phyloP scores from a whole-genome alignment of 2,888 invertebrate species.

The Harpagoxenus sublaevis region DNA sequence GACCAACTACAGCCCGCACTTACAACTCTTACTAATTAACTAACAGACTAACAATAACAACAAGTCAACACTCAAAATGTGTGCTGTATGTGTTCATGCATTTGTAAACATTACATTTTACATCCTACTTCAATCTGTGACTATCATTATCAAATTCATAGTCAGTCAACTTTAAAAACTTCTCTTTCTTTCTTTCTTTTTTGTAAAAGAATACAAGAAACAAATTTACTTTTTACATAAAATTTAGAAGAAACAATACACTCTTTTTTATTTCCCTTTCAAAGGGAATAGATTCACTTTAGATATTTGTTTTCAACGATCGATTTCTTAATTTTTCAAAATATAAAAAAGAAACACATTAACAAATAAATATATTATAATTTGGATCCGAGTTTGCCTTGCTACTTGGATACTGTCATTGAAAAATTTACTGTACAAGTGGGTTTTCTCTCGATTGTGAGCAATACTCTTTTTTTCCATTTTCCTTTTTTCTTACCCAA shows the following conservation, averaged over 20 bases:
- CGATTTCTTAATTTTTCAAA: slow-evolving; percentile 59
- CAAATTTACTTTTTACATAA: slow-evolving; percentile 65
- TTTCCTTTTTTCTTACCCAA: slow-evolving; percentile 65
- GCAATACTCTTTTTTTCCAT: slow-evolving; percentile 62
- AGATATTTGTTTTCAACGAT: slow-evolving; percentile 49
- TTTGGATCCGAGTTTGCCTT: slow-evolving; percentile 80
- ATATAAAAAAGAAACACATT: slow-evolving; percentile 72
- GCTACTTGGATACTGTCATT: slow-evolving; percentile 66
- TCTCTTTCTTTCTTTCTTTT: slow-evolving; percentile 27
- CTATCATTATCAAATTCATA: slow-evolving; percentile 83
- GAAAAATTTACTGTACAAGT: slow-evolving; percentile 81
- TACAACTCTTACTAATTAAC: slow-evolving; percentile 86
- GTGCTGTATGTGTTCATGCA: slow-evolving; percentile 82
- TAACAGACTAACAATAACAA: slow-evolving; percentile 87
- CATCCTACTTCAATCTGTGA: slow-evolving; percentile 82
- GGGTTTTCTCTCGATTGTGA: slow-evolving; percentile 73
- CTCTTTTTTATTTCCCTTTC: slow-evolving; percentile 48
- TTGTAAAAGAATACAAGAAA: slow-evolving; percentile 57
- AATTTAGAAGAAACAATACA: slow-evolving; percentile 64
- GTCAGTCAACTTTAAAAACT: slow-evolving; percentile 70
- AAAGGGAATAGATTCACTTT: slow-evolving; percentile 39
- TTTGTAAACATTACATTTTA: slow-evolving; percentile 80
- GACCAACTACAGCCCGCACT: slow-evolving; percentile 86
- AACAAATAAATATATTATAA: slow-evolving; percentile 82
- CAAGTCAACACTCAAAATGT: slow-evolving; percentile 86